Evolutionary conservation across 1,140 invertebrate species (phyloP).

Genomic region (Melipona quadrifasciata): DNA sequence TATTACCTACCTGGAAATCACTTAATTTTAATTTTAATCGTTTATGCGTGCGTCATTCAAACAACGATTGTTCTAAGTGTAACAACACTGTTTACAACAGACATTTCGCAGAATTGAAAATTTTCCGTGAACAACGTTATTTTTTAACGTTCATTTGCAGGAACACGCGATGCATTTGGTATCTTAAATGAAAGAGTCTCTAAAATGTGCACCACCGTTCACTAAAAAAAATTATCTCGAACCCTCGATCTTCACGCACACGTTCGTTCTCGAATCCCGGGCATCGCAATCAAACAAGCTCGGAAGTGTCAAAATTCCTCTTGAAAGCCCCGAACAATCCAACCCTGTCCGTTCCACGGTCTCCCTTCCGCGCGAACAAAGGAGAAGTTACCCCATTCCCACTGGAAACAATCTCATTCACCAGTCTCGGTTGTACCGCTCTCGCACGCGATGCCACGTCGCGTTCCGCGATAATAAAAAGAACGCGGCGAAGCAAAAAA

Average conservation of each 20-base stretch:
- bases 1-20: too few species aligned
- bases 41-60: too few species aligned
- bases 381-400: background rate
- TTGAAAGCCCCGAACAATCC: background rate
- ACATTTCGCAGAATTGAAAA: too few species aligned
- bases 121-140: background rate
- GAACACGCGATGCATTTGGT: background rate
- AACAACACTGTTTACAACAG: too few species aligned
- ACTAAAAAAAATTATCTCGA: background rate
- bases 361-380: background rate
- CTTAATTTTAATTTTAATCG: too few species aligned
- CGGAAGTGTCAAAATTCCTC: background rate
- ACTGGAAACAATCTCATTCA: constrained; percentile 7
- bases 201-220: too few species aligned
- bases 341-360: background rate
- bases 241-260: background rate
- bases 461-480: background rate
- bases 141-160: background rate
- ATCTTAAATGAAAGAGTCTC: background rate
- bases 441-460: background rate
- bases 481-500: background rate
- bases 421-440: background rate
- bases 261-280: background rate
- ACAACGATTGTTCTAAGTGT: too few species aligned
- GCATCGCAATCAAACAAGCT: background rate